Evolutionary conservation across 30 jellyfish, hydroid and myxozoan species (phyloP), one percentile per base, ranked within the genome.

Genomic region (Euphysa ruthae): DNA sequence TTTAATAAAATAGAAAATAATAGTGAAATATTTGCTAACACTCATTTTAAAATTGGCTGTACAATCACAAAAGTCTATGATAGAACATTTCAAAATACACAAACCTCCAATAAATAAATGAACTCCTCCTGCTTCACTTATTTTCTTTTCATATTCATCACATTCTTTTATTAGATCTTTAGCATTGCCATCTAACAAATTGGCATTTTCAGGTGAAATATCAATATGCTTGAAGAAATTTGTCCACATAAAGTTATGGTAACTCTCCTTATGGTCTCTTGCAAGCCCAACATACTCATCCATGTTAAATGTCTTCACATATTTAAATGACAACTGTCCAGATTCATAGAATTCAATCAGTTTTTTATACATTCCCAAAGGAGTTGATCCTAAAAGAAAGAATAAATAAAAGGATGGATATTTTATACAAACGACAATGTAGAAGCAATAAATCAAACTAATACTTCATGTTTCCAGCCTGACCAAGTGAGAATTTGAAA

Each of bases 191-290:
- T 86, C 96, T 5, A 78, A 73, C 15, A 86, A 79, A 50, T 86
- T 77, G 3, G 87, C 94, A 65, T 86, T 79, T 76, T 78, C 82
- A 43, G 96, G 96, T 24, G 71, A 76, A 2, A 86, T 86, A 66
- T 86, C 96, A 61, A 86, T 73, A 35, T 86, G 96, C 70, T 86
- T 86, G 79, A 86, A 86, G 73, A 86, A 86, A 34, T 86, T 86
- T 0, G 94, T 60, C 96, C 96, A 86, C 96, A 86, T 86, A 77
- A 78, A 86, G 32, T 81, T 75, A 68, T 86, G 96, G 61, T 86
- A 86, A 61, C 96, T 86, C 55, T 86, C 96, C 3, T 88, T 91
- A 61, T 86, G 96, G 34, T 86, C 96, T 22, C 96, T 60, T 31
- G 96, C 92, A 34, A 86, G 74, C 35, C 78, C 94, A 22, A 73